Conservation (phyloP, 2,797 vertebrate genomes). For the Pangasius sanitwongsei region DNA sequence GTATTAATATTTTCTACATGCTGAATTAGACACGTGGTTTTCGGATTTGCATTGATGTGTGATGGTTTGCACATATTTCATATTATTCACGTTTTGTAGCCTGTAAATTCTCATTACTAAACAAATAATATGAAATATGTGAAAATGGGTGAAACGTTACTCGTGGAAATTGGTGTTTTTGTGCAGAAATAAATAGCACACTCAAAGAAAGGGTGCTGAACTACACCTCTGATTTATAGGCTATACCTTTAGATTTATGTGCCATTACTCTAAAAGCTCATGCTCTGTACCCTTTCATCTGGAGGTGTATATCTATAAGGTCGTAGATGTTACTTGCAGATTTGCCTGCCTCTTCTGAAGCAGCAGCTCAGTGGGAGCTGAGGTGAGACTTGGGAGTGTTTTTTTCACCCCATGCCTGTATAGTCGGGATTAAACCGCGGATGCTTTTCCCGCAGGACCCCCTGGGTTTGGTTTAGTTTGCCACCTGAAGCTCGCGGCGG, state of each 20-base stretch:
- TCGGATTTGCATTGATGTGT: background rate
- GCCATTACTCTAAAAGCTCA: no score
- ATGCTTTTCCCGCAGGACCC: slow-evolving; percentile 59
- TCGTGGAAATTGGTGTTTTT: background rate
- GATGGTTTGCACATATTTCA: background rate
- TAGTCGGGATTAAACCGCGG: slow-evolving; percentile 65
- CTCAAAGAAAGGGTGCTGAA: background rate
- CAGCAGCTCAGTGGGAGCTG: slow-evolving; percentile 57
- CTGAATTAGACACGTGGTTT: background rate
- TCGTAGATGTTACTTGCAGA: no score
- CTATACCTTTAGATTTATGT: no score
- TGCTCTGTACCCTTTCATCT: no score
- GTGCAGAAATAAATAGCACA: background rate
- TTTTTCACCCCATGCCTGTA: slow-evolving; percentile 69
- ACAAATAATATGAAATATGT: background rate
- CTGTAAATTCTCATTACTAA: background rate
- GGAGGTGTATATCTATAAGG: no score
- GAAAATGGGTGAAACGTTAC: background rate
- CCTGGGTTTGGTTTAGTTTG: slow-evolving; percentile 78
- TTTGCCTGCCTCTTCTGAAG: slow-evolving; percentile 31
- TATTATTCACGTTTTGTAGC: background rate
- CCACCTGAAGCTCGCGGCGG: slow-evolving; percentile 76
- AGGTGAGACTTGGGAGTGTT: slow-evolving; percentile 41
- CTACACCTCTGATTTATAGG: no score
- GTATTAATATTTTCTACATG: background rate